Evolutionary conservation across 2,888 invertebrate genomes (phyloP), one percentile per base, ranked within the genome.

Genomic region (Melanophora roralis): DNA sequence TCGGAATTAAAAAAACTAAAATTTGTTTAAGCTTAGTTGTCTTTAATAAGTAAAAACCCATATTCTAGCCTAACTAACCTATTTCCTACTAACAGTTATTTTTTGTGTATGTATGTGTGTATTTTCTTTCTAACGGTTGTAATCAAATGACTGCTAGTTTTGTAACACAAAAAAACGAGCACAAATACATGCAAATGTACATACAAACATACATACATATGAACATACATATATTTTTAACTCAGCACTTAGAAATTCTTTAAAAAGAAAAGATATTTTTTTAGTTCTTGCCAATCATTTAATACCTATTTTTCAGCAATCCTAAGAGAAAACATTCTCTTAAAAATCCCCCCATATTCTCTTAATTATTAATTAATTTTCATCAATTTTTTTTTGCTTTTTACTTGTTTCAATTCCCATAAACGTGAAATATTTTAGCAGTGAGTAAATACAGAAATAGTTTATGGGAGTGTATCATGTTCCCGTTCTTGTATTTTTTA

Each of bases 401-500:
- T 73, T 65, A 45, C n/a, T n/a, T n/a, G n/a, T n/a, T n/a, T n/a
- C n/a, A 76, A 69, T 47, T 71, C 47, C 69, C 55, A 71, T 69
- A 69, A 69, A 53, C 36, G n/a, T 53, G 51, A 47, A 40, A 57
- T 38, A 8, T 11, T 45, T 23, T 36, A 57, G 49, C 55, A 69
- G 62, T n/a, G 40, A 47, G 1, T n/a, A 32, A 16, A 40, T 53
- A 21, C 23, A 53, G 36, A 40, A 32, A 11, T 47, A 1, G 19
- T 45, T 16, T 64, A n/a, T 47, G 47, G 12, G 23, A 21, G 11
- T 62, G 57, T 62, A 59, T 57, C 59, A 40, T 71, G 55, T 77
- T 68, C 72, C 78, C 78, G 81, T 79, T 71, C 76, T 69, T 79
- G 77, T 67, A 77, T 71, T 78, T 78, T 73, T 51, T 74, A 71